Base-by-base conservation (phyloP, 1,140 invertebrate species). In the Bombus consobrinus region DNA sequence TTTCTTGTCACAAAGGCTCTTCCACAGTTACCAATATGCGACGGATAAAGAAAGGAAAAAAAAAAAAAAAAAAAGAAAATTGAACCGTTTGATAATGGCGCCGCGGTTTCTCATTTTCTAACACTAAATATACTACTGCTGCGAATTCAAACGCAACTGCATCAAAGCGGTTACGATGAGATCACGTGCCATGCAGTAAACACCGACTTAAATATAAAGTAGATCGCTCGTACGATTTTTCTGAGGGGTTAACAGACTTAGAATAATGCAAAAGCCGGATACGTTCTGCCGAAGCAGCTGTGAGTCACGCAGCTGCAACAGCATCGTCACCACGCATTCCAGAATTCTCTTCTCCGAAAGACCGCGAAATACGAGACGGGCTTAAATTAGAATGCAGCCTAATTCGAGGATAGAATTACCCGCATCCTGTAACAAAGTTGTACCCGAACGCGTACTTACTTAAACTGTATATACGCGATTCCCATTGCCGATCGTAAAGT, bases 181-280 rank as follows among this genome's bases (percentile, higher is more conserved):
- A 28, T 83, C 74, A 77, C 64, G 53, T 43, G 47, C 41, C 25
- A 13, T 15, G 1, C 6, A 3, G 15, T 22, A 53, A 64, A n/a
- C 28, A 34, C 15, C 2, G n/a, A 66, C 13, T 57, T 64, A 81
- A 53, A 77, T 32, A 57, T 32, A 22, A 53, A 41, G 5, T 62
- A 13, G 32, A 69, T 3, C 47, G 32, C 53, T 73, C 59, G 8
- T 39, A 53, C 28, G 15, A 68, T 85, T 85, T 85, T 81, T 71
- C 22, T 8, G 34, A 1, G 39, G 32, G 85, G 85, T 88, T 75
- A 82, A 88, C 59, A 88, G 79, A 88, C 85, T 75, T 69, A 37
- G 43, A 87, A 87, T 86, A 77, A 87, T 85, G 82, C 53, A 82
- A 85, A 85, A 78, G 68, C 74, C 86, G 86, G 85, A 53, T 69